phyloP scores from a whole-genome alignment of 1,140 invertebrate species.

The Paramacrobiotus metropolitanus region DNA sequence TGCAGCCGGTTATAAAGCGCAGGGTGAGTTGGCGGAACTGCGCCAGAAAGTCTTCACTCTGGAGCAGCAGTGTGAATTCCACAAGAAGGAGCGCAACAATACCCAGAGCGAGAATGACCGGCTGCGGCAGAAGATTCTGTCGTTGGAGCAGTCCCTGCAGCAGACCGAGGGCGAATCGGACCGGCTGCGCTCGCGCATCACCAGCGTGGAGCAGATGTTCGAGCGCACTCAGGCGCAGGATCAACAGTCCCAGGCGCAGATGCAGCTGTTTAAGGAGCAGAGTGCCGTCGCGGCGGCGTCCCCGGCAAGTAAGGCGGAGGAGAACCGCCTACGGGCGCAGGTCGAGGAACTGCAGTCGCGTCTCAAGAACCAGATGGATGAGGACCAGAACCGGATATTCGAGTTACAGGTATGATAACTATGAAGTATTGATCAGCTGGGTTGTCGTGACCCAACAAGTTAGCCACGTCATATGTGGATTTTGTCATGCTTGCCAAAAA shows the following conservation, averaged over 20 bases:
- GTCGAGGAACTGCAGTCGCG: background rate
- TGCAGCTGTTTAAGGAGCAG: background rate
- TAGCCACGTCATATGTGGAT: too few relatives aligned
- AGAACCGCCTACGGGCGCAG: background rate
- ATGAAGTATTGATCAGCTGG: too few relatives aligned
- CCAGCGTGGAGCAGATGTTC: background rate
- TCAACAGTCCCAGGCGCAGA: background rate
- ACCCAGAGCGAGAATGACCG: background rate
- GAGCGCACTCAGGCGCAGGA: background rate
- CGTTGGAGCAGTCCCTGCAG: background rate
- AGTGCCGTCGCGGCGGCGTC: background rate
- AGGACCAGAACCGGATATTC: background rate
- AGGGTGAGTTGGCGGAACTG: background rate
- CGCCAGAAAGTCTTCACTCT: background rate
- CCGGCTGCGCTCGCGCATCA: background rate
- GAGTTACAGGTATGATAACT: background rate
- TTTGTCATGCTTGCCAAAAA: too few relatives aligned
- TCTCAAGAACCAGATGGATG: background rate
- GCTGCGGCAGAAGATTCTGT: background rate
- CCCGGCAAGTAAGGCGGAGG: background rate
- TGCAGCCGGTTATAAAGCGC: background rate
- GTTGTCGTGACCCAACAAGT: too few relatives aligned
- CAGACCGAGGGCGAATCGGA: slow-evolving; percentile 1
- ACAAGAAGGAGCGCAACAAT: background rate
- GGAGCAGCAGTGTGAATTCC: background rate